Evolutionary conservation across 2,113 vertebrate species (phyloP).

Genomic region (Notothenia coriiceps): DNA sequence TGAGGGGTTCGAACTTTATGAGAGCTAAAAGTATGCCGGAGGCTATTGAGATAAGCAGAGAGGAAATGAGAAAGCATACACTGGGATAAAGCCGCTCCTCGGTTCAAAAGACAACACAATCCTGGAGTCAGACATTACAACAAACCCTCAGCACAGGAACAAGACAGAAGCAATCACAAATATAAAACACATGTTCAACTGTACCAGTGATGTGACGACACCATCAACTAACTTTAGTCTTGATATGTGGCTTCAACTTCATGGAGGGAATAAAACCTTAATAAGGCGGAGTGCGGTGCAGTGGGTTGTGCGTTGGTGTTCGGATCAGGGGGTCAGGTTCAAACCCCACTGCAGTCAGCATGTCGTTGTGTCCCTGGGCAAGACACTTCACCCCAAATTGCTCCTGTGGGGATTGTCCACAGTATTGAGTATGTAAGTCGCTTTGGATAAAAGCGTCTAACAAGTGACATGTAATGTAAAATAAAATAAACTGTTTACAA

Average conservation of each 20-base stretch:
- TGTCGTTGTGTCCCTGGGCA: too few relatives aligned
- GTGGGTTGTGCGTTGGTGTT: too few relatives aligned
- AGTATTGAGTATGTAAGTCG: too few relatives aligned
- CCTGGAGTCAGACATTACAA: slow-evolving; percentile 28
- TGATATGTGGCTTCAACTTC: neutral
- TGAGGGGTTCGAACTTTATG: slow-evolving; percentile 36
- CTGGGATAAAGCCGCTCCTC: slow-evolving; percentile 35
- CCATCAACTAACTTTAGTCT: neutral
- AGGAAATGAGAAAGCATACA: slow-evolving; percentile 50
- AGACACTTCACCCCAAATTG: too few relatives aligned
- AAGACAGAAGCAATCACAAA: slow-evolving; percentile 8
- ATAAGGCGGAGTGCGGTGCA: neutral
- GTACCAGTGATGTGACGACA: neutral
- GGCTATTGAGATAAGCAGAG: slow-evolving; percentile 37
- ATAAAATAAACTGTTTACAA: neutral
- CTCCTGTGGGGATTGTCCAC: too few relatives aligned
- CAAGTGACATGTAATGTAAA: too few relatives aligned
- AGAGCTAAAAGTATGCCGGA: slow-evolving; percentile 34
- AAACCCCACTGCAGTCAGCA: too few relatives aligned
- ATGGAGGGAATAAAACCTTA: neutral
- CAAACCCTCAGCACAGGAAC: slow-evolving; percentile 3
- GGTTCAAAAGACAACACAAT: slow-evolving; percentile 44
- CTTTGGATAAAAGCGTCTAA: too few relatives aligned
- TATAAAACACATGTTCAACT: slow-evolving; percentile 2
- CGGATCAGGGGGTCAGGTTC: too few relatives aligned